phyloP scores from a whole-genome alignment of 2,113 vertebrate species.

The Zingel zingel region DNA sequence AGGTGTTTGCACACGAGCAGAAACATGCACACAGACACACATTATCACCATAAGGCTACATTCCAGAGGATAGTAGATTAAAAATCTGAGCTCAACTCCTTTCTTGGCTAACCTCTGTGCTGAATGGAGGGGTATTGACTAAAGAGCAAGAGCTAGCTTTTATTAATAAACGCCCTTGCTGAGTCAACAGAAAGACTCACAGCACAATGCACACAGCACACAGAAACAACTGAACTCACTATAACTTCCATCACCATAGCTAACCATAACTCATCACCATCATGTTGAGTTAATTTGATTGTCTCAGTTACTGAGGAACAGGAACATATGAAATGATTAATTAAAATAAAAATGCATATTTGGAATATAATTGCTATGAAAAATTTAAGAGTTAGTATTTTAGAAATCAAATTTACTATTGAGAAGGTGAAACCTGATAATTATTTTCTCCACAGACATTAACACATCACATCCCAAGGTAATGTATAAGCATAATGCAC shows the following conservation, averaged over 20 bases:
- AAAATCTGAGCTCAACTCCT: constrained; percentile 53
- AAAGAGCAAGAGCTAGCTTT: constrained; percentile 17
- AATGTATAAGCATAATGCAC: constrained; percentile 16
- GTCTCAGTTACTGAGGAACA: constrained; percentile 8
- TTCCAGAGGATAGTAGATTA: constrained; percentile 49
- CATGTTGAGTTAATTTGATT: constrained; percentile 9
- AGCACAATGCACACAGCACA: constrained; percentile 17
- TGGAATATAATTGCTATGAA: constrained; percentile 22
- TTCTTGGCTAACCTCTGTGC: constrained; percentile 57
- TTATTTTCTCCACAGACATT: constrained; percentile 41
- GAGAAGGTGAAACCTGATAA: constrained; percentile 17
- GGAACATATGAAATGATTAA: constrained; percentile 9
- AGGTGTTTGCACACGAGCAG: constrained; percentile 29
- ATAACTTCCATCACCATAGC: not conserved
- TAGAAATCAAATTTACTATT: constrained; percentile 31
- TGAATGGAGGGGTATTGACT: constrained; percentile 52
- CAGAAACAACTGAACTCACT: not conserved
- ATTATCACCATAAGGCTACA: constrained; percentile 35
- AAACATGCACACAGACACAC: constrained; percentile 13
- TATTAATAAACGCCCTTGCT: constrained; percentile 60
- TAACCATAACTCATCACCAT: constrained; percentile 21
- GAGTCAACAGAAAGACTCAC: constrained; percentile 44
- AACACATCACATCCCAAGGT: constrained; percentile 22
- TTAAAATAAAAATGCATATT: constrained; percentile 12
- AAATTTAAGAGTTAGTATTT: constrained; percentile 26